Conservation (phyloP, 2,888 invertebrate genomes). For the Polia nebulosa region DNA sequence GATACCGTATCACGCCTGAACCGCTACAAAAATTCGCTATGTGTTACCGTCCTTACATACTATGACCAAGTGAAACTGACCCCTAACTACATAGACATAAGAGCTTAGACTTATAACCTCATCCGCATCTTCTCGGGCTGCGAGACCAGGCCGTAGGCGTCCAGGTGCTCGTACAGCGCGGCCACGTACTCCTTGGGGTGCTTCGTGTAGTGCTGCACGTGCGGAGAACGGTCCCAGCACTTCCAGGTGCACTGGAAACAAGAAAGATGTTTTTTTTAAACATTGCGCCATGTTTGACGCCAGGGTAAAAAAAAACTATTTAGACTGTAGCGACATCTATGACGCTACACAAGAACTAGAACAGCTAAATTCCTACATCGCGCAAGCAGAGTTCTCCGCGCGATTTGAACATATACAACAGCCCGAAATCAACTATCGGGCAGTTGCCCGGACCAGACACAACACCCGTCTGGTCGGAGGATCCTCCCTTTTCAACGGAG, state of each 20-base stretch:
- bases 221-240: conserved; percentile 94
- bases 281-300: no score
- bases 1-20: neutral
- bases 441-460: no score
- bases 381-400: no score
- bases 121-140: conserved; percentile 83
- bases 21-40: neutral
- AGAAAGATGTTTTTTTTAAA: no score
- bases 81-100: neutral
- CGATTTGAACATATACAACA: no score
- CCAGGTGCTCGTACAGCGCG: conserved; percentile 92
- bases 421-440: no score
- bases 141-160: conserved; percentile 87
- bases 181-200: conserved; percentile 93
- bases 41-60: neutral
- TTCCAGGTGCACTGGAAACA: conserved; percentile 92
- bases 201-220: conserved; percentile 93
- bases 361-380: no score
- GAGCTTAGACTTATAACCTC: conserved; percentile 69
- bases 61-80: conserved; percentile 5
- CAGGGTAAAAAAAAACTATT: no score
- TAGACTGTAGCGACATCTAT: no score
- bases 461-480: no score
- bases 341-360: no score
- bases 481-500: no score